Conservation (phyloP, 2,888 invertebrate species). For the Cataglyphis albicans region DNA sequence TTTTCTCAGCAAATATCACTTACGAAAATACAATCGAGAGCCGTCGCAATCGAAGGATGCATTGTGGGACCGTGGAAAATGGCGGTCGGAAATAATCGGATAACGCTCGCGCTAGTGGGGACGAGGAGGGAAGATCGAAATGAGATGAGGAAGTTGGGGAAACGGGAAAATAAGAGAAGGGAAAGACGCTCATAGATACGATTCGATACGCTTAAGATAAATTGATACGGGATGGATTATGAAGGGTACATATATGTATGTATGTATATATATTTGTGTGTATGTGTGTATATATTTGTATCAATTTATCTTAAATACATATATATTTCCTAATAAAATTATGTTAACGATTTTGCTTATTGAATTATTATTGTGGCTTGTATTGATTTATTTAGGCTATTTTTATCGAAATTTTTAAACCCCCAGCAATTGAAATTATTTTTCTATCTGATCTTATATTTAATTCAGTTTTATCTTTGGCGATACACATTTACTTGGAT, state of each 20-base stretch:
- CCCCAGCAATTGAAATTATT: background rate
- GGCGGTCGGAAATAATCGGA: constrained; percentile 76
- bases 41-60: constrained; percentile 70
- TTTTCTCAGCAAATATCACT: constrained; percentile 76
- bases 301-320: background rate
- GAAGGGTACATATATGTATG: constrained; percentile 57
- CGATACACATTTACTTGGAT: background rate
- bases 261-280: background rate
- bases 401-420: background rate
- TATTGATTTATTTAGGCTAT: background rate
- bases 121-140: constrained; percentile 25
- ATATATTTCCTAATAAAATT: background rate
- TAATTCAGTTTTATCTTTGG: background rate
- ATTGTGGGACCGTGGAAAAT: constrained; percentile 64
- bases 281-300: too few species aligned
- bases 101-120: constrained; percentile 63
- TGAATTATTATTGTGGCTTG: background rate
- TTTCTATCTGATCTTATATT: background rate
- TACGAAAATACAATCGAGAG: constrained; percentile 70
- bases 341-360: background rate
- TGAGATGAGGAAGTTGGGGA: constrained; percentile 58
- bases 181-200: constrained; percentile 68
- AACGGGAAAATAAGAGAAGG: constrained; percentile 66
- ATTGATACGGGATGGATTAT: constrained; percentile 77
- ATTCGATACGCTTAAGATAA: constrained; percentile 78